These are phyloP conservation scores for Pherbina coryleti DNA, from an alignment of 2,888 invertebrate species.

Conservation along the genomic window DNA sequence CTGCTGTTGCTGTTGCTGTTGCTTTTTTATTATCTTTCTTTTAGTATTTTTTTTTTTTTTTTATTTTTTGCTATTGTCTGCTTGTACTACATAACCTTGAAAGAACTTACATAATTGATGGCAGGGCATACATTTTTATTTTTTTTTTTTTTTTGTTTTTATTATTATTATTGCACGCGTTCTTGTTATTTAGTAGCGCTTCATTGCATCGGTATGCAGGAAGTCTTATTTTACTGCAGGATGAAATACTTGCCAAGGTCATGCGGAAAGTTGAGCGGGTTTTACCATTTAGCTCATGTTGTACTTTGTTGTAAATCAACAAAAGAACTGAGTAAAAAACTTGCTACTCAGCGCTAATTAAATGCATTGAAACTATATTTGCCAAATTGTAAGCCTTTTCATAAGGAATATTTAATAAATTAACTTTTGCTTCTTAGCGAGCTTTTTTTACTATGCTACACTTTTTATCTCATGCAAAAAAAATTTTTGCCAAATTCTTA, in stretches of 20 bases:
- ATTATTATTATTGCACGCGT: background rate
- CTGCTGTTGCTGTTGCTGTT: background rate
- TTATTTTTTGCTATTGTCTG: background rate
- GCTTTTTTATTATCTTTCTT: background rate
- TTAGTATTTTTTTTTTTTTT: background rate
- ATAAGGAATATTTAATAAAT: no score
- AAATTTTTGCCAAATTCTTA: no score
- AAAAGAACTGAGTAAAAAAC: slow-evolving; percentile 1
- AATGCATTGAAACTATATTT: no score
- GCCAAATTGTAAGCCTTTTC: no score
- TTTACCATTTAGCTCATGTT: no score
- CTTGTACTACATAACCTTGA: slow-evolving; percentile 33
- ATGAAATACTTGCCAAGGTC: background rate
- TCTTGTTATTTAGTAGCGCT: background rate
- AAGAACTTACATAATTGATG: slow-evolving; percentile 42
- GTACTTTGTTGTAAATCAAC: background rate
- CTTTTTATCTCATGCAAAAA: no score
- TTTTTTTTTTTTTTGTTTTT: slow-evolving; percentile 1
- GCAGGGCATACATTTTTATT: slow-evolving; percentile 5
- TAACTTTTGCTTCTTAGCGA: background rate
- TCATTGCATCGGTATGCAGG: slow-evolving; percentile 37
- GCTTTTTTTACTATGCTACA: no score
- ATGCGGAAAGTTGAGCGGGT: background rate
- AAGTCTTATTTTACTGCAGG: background rate
- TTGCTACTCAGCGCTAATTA: background rate